Percentiles rank a stretch among this genome's conserved stretches.
Conservation (phyloP, 2,113 vertebrate species). For the Corynorhinus townsendii region DNA sequence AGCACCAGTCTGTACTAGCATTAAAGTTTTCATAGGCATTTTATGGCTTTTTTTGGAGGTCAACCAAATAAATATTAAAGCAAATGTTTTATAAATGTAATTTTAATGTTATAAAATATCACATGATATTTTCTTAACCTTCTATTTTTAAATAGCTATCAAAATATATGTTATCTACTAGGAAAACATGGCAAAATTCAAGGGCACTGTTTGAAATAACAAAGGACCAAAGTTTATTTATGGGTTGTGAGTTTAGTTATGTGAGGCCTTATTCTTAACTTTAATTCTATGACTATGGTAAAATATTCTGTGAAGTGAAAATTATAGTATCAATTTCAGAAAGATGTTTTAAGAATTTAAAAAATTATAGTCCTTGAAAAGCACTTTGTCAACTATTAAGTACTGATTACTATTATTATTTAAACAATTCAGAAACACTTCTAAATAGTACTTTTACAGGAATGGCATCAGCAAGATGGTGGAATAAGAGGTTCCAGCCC, state of each 20-base stretch:
- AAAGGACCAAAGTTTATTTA: background rate
- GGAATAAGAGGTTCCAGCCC: background rate
- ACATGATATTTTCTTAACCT: background rate
- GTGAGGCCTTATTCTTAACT: background rate
- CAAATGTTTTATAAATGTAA: background rate
- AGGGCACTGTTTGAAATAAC: slow-evolving; percentile 1
- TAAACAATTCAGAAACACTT: background rate
- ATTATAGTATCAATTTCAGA: background rate
- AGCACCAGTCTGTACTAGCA: background rate
- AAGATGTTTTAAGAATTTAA: background rate
- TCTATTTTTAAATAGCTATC: background rate
- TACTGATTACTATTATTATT: background rate
- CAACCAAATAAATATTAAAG: background rate
- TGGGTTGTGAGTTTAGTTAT: background rate
- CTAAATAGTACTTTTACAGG: background rate
- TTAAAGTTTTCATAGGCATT: background rate
- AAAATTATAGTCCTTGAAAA: background rate
- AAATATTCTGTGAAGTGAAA: background rate
- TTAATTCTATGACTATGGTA: background rate
- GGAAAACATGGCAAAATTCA: background rate
- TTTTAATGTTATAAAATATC: background rate
- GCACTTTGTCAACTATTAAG: background rate
- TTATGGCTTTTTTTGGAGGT: background rate
- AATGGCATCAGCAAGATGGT: background rate
- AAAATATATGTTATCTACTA: background rate